Base-by-base conservation (phyloP, 2,888 invertebrate genomes). In the Drosophila macrothrix region DNA sequence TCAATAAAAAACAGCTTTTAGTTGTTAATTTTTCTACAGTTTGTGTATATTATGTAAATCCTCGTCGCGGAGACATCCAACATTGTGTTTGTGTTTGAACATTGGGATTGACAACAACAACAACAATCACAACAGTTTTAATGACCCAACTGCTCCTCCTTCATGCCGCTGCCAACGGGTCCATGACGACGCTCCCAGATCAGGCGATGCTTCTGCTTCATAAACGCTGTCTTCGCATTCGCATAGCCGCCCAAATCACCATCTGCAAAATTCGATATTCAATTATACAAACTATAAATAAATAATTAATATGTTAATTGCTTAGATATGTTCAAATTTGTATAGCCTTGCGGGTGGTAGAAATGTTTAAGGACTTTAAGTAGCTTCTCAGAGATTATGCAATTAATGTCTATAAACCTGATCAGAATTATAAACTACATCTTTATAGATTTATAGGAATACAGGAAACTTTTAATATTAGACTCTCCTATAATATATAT, bases 161-260 rank as follows among this genome's bases (percentile, higher is more conserved):
- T 95, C 94, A 95, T 95, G 71, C 96, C 96, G 68, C 94, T 93
- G 74, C 96, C 96, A 55, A 96, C 95, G 19, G 96, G 95, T 10
- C 98, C 98, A 87, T 99, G 96, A 77, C 99, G 96, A 92, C 98
- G 96, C 94, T 99, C 99, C 99, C 99, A 99, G 86, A 99, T 95
- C 95, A 99, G 94, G 80, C 99, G 97, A 94, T 99, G 99, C 93
- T 99, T 99, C 93, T 99, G 99, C 94, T 99, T 99, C 98, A 99
- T 98, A 92, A 96, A 98, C 0, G 96, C 96, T 69, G 94, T 94
- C 83, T 95, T 95, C 10, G 97, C 97, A 92, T 96, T 95, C 29
- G 94, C 95, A 85, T 95, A 95, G 0, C 94, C 95, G 52, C 98
- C 98, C 73, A 99, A 94, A 93, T 99, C 99, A 82, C 99, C 99